Base-by-base conservation (phyloP, 2,888 invertebrate species). In the Tetranychus piercei region DNA sequence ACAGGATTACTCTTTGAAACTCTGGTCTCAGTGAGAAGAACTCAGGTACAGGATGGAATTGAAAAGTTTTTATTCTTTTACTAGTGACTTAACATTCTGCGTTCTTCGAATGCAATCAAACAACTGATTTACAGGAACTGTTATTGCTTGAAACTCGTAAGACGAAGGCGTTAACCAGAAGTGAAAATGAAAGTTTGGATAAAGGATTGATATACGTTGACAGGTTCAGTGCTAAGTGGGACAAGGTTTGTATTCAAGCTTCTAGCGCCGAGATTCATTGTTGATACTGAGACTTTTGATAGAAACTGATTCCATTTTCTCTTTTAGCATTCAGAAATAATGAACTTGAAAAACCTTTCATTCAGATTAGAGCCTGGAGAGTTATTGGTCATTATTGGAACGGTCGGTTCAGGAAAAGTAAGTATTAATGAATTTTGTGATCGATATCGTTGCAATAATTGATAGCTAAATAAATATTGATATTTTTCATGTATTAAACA, bases 1-100 rank as follows among this genome's bases (percentile, higher is more conserved):
- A 88, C 92, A 78, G 88, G 89, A 4, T 88, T 89, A 84, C 85
- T 89, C 65, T 89, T 90, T 0, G 92, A 92, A 84, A 88, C 88
- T 0, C 82, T 86, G 34, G 89, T 92, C 73, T 89, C 90, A 11
- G 86, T 90, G 73, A 85, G 85, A 75, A 86, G 92, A 73, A 83
- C 92, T 45, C 86, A 86, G 83, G 84, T 84, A 44, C 15, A 34
- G 20, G 15, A n/a, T 18, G 7, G 66, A 71, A 8, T 71, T 18
- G 18, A 22, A 23, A 11, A 9, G 15, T 20, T 4, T 70, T 20
- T 65, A 11, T 7, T 9, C 11, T 34, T 34, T 34, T 34, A 34
- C 34, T 34, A 34, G 34, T 34, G 34, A 34, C 34, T 66, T 7
- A 66, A 66, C 20, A 20, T 66, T 7, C 20, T 66, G n/a, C 7